A percentile compares a stretch with the other conserved stretches of the same genome.
Evolutionary conservation across 53 echinoderm and acorn worm species (phyloP).

Genomic region (Paracentrotus lividus): DNA sequence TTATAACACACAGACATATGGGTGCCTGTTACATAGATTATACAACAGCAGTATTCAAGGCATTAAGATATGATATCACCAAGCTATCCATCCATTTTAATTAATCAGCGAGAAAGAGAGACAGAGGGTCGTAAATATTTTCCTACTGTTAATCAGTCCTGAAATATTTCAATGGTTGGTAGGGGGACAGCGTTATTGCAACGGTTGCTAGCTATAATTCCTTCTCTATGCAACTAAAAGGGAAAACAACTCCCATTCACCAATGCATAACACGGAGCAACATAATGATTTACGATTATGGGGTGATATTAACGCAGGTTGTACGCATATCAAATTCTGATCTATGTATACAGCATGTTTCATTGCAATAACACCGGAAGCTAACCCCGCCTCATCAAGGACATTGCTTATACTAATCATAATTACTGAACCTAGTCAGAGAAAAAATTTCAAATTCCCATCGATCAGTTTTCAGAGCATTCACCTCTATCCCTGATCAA

Average conservation of each 20-base stretch:
- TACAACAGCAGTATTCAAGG: neutral
- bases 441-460: neutral
- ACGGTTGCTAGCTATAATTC: neutral
- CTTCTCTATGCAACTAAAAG: neutral
- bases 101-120: neutral
- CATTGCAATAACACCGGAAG: slow-evolving; percentile 23
- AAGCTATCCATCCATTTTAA: neutral
- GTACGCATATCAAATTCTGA: neutral
- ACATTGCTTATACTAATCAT: slow-evolving; percentile 1
- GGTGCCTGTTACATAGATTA: too few relatives aligned
- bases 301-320: neutral
- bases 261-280: neutral
- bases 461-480: neutral
- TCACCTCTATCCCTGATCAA: neutral
- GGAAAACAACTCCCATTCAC: neutral
- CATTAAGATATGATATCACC: neutral
- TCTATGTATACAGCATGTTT: neutral
- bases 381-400: neutral
- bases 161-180: neutral
- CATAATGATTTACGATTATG: neutral
- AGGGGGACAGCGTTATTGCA: neutral
- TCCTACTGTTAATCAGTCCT: slow-evolving; percentile 13
- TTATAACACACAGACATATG: too few relatives aligned
- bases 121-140: slow-evolving; percentile 6
- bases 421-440: neutral